These are phyloP conservation scores for Vulpes lagopus DNA, from an alignment of 2,113 vertebrate species.

Conservation along the genomic window DNA sequence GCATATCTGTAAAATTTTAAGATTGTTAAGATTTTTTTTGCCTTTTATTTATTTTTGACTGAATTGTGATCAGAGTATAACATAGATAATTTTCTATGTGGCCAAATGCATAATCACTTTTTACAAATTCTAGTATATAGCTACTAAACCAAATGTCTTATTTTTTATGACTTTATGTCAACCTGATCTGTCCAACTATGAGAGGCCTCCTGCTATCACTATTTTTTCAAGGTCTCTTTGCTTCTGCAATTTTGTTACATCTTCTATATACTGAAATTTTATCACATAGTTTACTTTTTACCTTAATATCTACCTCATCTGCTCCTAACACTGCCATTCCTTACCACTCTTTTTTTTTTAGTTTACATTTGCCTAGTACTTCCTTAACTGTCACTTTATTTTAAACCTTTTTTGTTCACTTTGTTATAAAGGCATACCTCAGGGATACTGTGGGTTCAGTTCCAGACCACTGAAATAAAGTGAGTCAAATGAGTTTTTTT, in stretches of 20 bases:
- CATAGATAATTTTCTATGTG: not conserved
- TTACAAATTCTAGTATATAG: constrained; percentile 23
- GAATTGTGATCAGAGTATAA: constrained; percentile 21
- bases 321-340: not conserved
- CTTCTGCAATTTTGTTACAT: not conserved
- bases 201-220: not conserved
- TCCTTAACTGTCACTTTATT: not conserved
- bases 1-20: not conserved
- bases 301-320: constrained; percentile 23
- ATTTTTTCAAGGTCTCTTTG: not conserved
- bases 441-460: not conserved
- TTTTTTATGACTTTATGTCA: not conserved
- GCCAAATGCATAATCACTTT: not conserved
- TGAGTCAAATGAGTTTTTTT: not conserved
- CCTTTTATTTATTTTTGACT: constrained; percentile 4
- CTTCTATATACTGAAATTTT: not conserved
- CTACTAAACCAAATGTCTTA: not conserved
- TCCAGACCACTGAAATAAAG: not conserved
- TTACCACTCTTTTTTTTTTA: not conserved
- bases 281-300: not conserved
- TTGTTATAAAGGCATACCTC: not conserved
- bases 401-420: constrained; percentile 23
- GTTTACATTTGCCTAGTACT: not conserved
- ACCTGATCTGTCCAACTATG: not conserved
- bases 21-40: not conserved